Evolutionary conservation across 2,113 vertebrate species (phyloP), one percentile per base, ranked within the genome.

Genomic region (Kryptolebias marmoratus): DNA sequence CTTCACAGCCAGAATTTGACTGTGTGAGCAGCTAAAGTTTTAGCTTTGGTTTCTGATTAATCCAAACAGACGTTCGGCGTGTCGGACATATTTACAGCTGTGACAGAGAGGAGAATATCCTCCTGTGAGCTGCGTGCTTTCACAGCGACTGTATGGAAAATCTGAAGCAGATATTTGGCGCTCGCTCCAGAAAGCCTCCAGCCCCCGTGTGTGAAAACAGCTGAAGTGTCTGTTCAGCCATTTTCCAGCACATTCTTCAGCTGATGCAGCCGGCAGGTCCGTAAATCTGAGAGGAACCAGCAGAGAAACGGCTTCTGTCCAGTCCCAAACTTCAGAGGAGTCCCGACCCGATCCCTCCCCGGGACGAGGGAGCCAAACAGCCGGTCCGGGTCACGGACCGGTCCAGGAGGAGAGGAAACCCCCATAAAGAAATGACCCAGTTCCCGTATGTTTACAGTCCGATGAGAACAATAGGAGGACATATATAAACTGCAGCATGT

Each of bases 361-460:
- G 9, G 28, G 13, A 58, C 18, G 10, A 36, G 22, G 22, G 22
- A 22, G 22, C 22, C 22, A 22, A 22, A 22, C 22, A 22, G 22
- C 22, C 22, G 22, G 22, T 22, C 22, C 22, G 22, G 71, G 53
- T n/a, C 42, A 39, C 58, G 50, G 73, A 50, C 53, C 27, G 45
- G 73, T 42, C 53, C 27, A 22, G 22, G 22, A 22, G 77, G 32
- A 75, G 64, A 90, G 85, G 85, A 91, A 91, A 81, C 81, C 72
- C 77, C 84, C 89, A 85, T 80, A 85, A 90, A 88, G 79, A 62
- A 79, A 84, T 66, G 71, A 84, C 87, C 80, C 45, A 85, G 68
- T 90, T 90, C 22, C 22, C 22, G 22, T 81, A 53, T 73, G 79
- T 88, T 85, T 67, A 81, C 79, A 68, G 74, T 52, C 31, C 64